Percentiles rank a stretch among this genome's conserved stretches.
These are phyloP conservation scores for Trissonchulus sp. DNA, from an alignment of 2,888 invertebrate genomes.

Conservation along the genomic window DNA sequence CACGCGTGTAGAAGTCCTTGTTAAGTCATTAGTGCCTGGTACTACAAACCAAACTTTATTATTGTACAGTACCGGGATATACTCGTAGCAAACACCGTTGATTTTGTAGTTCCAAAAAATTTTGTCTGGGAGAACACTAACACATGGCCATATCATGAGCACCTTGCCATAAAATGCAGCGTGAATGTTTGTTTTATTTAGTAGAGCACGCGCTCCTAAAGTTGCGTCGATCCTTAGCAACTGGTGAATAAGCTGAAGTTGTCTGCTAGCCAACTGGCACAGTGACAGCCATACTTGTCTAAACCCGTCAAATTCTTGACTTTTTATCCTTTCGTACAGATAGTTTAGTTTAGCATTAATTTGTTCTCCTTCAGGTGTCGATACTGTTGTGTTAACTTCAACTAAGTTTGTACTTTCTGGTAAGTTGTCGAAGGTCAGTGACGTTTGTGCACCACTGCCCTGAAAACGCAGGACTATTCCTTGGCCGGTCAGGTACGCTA, in stretches of 20 bases:
- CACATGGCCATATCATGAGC: not conserved
- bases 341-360: not conserved
- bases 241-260: not conserved
- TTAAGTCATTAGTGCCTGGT: constrained; percentile 3
- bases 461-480: not conserved
- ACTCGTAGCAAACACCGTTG: not conserved
- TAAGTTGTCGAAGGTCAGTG: not conserved
- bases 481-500: not conserved
- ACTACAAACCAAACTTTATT: constrained; percentile 1
- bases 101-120: not conserved
- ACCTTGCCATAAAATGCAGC: not conserved
- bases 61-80: not conserved
- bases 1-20: not conserved
- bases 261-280: not conserved
- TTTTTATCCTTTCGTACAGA: not conserved
- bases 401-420: not conserved
- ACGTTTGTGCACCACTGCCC: not conserved
- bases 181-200: not conserved
- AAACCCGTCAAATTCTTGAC: not conserved
- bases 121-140: not conserved
- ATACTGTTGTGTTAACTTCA: not conserved
- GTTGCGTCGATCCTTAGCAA: not conserved
- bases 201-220: not conserved
- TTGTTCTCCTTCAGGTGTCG: not conserved
- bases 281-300: not conserved